Evolutionary conservation across 2,797 vertebrate genomes (phyloP), one percentile per base, ranked within the genome.

Genomic region (Gila robusta): DNA sequence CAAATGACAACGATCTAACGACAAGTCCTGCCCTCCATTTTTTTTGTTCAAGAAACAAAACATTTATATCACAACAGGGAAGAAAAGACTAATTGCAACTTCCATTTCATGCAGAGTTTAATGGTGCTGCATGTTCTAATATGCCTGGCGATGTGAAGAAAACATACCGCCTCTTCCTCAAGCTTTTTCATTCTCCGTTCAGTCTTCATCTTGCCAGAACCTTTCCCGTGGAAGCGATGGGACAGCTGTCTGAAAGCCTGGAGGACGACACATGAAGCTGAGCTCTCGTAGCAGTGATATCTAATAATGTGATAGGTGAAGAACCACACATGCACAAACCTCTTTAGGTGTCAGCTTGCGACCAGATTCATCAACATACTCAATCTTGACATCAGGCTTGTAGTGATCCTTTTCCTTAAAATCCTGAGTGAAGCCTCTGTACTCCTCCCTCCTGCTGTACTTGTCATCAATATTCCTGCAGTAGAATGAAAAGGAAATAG

Each of bases 171-270:
- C 89, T 98, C 98, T 89, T 96, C 97, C 4, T 98, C 97, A 71
- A 97, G 91, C 92, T 99, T 99, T 91, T 99, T 99, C 97, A 98
- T 98, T 85, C 98, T 95, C 85, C 96, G 94, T 91, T 99, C 97
- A 0, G 97, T 98, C 92, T 98, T 99, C 97, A 99, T 98, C 94
- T 98, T 98, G 87, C 97, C 97, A 0, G 97, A 98, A 3, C 97
- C 97, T 85, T 98, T 98, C 0, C 97, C 97, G 0, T 98, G 96
- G 95, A 98, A 98, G 54, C 97, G 95, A 88, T 98, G 98, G 0
- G 98, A 98, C 5, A 98, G 95, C 90, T 99, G 98, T 44, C 97
- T 94, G 94, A 98, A 98, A 0, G 98, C 97, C 96, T 96, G 41
- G 28, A 82, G 23, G 26, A 26, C 0, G 16, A 76, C 19, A 69